A percentile compares a stretch with the other conserved stretches of the same genome.
Evolutionary conservation across 2,888 invertebrate genomes (phyloP).

Genomic region (Eupeodes luniger): DNA sequence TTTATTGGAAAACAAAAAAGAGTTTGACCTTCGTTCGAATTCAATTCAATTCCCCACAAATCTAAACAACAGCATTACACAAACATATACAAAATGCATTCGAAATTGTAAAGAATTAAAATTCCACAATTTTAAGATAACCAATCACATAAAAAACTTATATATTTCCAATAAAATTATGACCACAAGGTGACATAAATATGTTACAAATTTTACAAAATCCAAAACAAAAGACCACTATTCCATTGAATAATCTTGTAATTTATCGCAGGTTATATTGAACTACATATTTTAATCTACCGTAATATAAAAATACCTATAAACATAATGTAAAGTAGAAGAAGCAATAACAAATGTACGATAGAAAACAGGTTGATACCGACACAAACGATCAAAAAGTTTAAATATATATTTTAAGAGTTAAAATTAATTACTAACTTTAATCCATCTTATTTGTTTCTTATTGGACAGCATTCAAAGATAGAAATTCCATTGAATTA

Average conservation of each 20-base stretch:
- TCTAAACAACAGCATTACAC: too few species aligned
- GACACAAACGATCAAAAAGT: neutral
- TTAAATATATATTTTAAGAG: neutral
- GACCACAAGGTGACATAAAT: neutral
- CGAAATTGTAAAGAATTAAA: too few species aligned
- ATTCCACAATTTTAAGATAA: too few species aligned
- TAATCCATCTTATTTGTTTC: slow-evolving; percentile 14
- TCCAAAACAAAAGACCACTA: neutral
- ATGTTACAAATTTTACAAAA: neutral
- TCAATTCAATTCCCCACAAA: too few species aligned
- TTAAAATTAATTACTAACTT: slow-evolving; percentile 17
- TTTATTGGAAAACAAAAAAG: too few species aligned
- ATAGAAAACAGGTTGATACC: neutral
- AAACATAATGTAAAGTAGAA: neutral
- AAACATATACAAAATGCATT: too few species aligned
- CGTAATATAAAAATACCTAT: neutral
- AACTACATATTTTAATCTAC: neutral
- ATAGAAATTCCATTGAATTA: neutral
- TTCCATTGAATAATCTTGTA: neutral
- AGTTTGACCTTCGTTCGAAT: too few species aligned
- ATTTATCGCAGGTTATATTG: neutral
- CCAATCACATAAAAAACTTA: neutral
- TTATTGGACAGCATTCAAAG: neutral
- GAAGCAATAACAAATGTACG: neutral
- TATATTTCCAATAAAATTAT: neutral